These are phyloP conservation scores for Esox masquinongy DNA, from an alignment of 2,797 vertebrate species.

Conservation along the genomic window DNA sequence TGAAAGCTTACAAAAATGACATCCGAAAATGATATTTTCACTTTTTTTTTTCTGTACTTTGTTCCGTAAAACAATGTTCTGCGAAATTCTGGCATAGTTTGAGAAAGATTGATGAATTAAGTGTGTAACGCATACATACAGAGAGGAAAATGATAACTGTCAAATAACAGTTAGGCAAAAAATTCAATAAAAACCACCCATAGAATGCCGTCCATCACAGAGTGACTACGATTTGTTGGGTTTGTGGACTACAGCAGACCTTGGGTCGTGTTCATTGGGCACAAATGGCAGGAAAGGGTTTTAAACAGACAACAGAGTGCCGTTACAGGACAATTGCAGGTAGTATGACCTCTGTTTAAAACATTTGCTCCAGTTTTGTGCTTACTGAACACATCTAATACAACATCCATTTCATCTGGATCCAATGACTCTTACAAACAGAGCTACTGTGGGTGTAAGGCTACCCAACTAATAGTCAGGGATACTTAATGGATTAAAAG, in stretches of 20 bases:
- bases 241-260: background rate
- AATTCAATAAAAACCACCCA: conserved; percentile 3
- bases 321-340: background rate
- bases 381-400: conserved; percentile 14
- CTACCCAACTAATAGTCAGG: conserved; percentile 11
- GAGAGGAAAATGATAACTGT: conserved; percentile 10
- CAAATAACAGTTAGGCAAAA: conserved; percentile 11
- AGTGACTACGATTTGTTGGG: background rate
- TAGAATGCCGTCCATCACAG: conserved; percentile 2
- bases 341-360: conserved; percentile 1
- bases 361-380: background rate
- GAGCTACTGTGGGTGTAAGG: conserved; percentile 20
- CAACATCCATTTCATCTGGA: conserved; percentile 1
- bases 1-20: conserved; percentile 34
- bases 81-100: conserved; percentile 26
- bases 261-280: conserved; percentile 7
- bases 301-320: background rate
- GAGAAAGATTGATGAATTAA: conserved; percentile 1
- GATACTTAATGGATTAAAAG: background rate
- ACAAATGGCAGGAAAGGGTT: background rate
- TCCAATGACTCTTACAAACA: background rate
- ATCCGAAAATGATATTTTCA: conserved; percentile 25
- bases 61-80: conserved; percentile 10
- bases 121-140: background rate
- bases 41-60: conserved; percentile 18